Conservation (phyloP, 2,113 vertebrate genomes). For the Passer domesticus region DNA sequence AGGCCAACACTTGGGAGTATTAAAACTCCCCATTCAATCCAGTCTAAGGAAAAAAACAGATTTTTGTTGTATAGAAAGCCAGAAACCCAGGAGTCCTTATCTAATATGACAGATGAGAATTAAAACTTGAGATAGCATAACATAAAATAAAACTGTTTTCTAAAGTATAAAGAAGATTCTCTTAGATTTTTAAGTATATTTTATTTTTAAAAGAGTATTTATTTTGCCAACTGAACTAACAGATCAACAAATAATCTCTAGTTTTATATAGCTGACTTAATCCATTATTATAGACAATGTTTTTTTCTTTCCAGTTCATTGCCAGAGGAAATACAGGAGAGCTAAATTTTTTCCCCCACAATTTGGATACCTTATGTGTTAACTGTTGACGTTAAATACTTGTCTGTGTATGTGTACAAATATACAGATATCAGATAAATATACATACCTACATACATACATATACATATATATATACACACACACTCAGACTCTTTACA, state of each 20-base stretch:
- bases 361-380: background rate
- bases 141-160: background rate
- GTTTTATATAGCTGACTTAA: background rate
- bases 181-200: background rate
- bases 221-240: background rate
- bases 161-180: background rate
- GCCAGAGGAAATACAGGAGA: background rate
- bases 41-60: background rate
- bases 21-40: background rate
- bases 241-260: background rate
- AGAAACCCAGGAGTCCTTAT: background rate
- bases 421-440: too few relatives aligned
- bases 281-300: background rate
- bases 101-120: background rate
- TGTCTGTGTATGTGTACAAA: too few relatives aligned
- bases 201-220: background rate
- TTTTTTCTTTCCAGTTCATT: background rate
- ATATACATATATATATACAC: accelerated
- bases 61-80: background rate
- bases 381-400: background rate
- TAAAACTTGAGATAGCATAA: background rate
- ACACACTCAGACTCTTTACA: background rate
- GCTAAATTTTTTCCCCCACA: background rate
- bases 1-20: background rate
- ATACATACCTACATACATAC: background rate